phyloP scores from a whole-genome alignment of 2,888 invertebrate genomes.

The Polietes domitor region DNA sequence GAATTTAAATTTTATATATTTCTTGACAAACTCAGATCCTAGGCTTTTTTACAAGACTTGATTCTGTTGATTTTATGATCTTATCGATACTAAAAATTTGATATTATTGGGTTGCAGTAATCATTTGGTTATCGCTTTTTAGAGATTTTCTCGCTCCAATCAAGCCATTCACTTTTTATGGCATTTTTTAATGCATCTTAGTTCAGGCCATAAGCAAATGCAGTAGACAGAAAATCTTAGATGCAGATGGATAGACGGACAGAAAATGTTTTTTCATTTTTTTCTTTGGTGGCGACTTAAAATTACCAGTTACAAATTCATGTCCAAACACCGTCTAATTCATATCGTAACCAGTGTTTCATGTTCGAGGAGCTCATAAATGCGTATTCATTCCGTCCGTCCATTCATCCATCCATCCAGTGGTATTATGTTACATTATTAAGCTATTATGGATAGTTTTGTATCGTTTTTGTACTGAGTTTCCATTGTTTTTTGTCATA shows the following conservation, averaged over 20 bases:
- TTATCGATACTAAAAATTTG: neutral
- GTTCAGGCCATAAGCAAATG: neutral
- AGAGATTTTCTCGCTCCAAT: slow-evolving; percentile 6
- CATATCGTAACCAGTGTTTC: slow-evolving; percentile 6
- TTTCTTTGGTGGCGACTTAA: neutral
- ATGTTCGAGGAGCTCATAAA: neutral
- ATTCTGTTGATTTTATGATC: neutral
- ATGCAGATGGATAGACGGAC: too few relatives aligned
- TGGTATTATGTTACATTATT: slow-evolving; percentile 5
- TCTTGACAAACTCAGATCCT: too few relatives aligned
- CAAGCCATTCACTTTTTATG: slow-evolving; percentile 15
- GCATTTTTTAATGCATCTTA: neutral
- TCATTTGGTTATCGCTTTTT: neutral
- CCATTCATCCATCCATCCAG: neutral
- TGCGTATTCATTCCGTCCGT: neutral
- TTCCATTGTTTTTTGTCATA: neutral
- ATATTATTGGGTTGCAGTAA: neutral
- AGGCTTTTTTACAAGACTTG: too few relatives aligned
- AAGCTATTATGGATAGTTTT: slow-evolving; percentile 17
- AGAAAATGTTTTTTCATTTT: too few relatives aligned
- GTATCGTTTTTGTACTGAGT: neutral
- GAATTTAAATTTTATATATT: too few relatives aligned
- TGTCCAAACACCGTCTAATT: neutral
- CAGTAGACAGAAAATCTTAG: too few relatives aligned
- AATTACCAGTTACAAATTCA: neutral